These are phyloP conservation scores for Liparis tanakae DNA, from an alignment of 2,797 vertebrate genomes.

Conservation along the genomic window DNA sequence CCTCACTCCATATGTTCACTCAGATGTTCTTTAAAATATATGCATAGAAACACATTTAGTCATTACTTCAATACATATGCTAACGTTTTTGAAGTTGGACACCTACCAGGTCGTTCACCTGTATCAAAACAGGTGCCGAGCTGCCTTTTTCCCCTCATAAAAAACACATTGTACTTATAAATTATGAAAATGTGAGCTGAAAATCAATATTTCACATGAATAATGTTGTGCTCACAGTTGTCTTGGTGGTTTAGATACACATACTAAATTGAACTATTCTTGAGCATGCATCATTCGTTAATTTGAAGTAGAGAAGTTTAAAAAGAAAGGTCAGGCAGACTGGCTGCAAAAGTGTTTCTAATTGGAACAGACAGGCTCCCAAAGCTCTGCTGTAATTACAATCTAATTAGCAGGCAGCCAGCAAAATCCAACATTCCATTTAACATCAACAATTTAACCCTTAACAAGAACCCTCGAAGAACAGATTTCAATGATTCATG, in stretches of 20 bases:
- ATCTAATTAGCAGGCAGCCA: conserved; percentile 82
- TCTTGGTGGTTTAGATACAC: conserved; percentile 43
- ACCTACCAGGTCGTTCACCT: conserved; percentile 12
- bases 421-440: conserved; percentile 80
- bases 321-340: conserved; percentile 80
- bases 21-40: conserved; percentile 4
- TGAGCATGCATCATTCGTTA: conserved; percentile 65
- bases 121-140: conserved; percentile 2
- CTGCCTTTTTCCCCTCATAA: conserved; percentile 3
- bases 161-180: conserved; percentile 14
- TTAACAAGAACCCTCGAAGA: conserved; percentile 48
- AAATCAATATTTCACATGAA: conserved; percentile 26
- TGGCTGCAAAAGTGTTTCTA: conserved; percentile 78
- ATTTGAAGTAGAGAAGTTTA: conserved; percentile 78
- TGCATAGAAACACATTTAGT: conserved; percentile 7
- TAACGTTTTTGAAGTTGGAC: conserved; percentile 13
- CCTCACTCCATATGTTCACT: conserved; percentile 11
- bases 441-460: conserved; percentile 84
- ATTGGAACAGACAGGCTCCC: conserved; percentile 80
- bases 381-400: conserved; percentile 82
- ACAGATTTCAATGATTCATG: conserved; percentile 54
- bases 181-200: conserved; percentile 16
- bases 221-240: conserved; percentile 10
- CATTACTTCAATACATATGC: conserved; percentile 10
- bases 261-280: conserved; percentile 64